phyloP scores from a whole-genome alignment of 2,113 vertebrate species.

The Probosciger aterrimus region DNA sequence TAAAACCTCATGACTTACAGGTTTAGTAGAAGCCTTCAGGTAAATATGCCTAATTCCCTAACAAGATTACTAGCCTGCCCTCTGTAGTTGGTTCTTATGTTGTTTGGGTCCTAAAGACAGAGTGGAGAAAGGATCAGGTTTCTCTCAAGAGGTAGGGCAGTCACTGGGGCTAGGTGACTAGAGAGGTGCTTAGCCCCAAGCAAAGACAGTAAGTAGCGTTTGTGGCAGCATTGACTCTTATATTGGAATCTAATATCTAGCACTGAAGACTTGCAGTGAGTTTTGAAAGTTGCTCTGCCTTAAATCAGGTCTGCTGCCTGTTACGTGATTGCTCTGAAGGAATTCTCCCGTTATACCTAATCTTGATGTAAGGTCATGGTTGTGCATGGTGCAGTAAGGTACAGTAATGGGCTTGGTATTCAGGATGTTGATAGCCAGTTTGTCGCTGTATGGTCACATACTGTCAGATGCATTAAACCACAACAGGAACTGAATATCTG shows the following conservation, averaged over 20 bases:
- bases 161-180: too few relatives aligned
- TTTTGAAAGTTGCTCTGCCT: not conserved
- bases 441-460: not conserved
- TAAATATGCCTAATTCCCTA: not conserved
- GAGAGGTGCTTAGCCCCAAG: not conserved
- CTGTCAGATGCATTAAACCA: not conserved
- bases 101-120: not conserved
- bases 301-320: not conserved
- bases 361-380: not conserved
- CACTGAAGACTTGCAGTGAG: not conserved
- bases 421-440: not conserved
- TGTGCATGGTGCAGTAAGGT: not conserved
- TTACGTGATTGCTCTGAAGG: not conserved
- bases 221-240: not conserved
- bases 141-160: not conserved
- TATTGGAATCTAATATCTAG: not conserved
- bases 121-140: not conserved
- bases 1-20: not conserved
- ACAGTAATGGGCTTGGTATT: not conserved
- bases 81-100: not conserved
- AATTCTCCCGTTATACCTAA: not conserved
- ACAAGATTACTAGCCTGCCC: not conserved
- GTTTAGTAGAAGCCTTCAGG: not conserved
- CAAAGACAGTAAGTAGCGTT: not conserved
- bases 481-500: not conserved